Evolutionary conservation across 2,797 vertebrate genomes (phyloP).

Genomic region (Mormyrops boulengeri): DNA sequence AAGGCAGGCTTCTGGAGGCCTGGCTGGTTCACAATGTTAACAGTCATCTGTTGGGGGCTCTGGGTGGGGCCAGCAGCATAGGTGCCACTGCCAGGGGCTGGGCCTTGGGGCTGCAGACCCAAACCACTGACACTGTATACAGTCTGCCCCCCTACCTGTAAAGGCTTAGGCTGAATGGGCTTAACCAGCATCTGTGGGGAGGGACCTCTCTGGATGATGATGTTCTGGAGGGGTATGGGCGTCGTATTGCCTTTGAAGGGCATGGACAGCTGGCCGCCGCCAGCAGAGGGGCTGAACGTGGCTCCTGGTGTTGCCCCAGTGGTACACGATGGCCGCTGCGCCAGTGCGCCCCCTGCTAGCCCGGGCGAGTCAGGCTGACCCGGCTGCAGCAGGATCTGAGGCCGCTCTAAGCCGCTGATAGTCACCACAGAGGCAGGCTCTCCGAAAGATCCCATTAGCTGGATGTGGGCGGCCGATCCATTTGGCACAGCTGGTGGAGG

Average conservation of each 20-base stretch:
- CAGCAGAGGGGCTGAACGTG: conserved; percentile 75
- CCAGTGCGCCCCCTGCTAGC: conserved; percentile 49
- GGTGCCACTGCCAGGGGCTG: conserved; percentile 57
- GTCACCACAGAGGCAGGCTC: conserved; percentile 84
- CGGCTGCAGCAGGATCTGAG: conserved; percentile 86
- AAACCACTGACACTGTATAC: conserved; percentile 80
- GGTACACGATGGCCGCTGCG: conserved; percentile 67
- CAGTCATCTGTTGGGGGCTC: conserved; percentile 43
- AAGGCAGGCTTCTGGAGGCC: conserved; percentile 11
- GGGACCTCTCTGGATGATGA: conserved; percentile 93
- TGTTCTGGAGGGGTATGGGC: conserved; percentile 89
- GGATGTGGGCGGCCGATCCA: conserved; percentile 87
- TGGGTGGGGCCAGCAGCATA: conserved; percentile 62
- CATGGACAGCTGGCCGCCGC: conserved; percentile 79
- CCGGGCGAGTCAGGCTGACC: conserved; percentile 60
- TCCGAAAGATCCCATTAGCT: conserved; percentile 87
- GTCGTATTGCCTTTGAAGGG: conserved; percentile 86
- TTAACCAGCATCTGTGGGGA: conserved; percentile 78
- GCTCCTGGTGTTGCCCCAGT: conserved; percentile 60
- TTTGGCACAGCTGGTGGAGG: conserved; percentile 80
- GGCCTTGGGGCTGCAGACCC: conserved; percentile 66
- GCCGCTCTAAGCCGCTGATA: conserved; percentile 87
- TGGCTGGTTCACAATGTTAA: conserved; percentile 23
- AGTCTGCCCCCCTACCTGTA: conserved; percentile 80
- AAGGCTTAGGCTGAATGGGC: conserved; percentile 93